Evolutionary conservation across 2,113 vertebrate genomes (phyloP), one percentile per base, ranked within the genome.

Genomic region (Chunga burmeisteri): DNA sequence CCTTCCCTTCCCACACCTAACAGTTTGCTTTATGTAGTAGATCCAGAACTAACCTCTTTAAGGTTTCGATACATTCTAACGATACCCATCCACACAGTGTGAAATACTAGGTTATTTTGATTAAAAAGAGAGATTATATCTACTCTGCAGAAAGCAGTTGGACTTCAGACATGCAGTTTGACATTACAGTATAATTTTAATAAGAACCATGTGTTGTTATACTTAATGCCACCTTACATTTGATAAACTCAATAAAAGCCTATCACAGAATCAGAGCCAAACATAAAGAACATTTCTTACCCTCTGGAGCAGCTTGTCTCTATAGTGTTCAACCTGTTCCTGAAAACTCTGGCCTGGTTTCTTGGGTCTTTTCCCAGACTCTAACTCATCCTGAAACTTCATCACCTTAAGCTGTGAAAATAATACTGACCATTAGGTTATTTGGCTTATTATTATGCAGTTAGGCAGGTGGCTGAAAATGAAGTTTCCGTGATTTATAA

Each of bases 361-460:
- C 97, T 99, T 99, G 70, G 99, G 99, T 94, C 99, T 98, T 98
- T 99, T 99, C 70, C 99, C 99, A 93, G 99, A 99, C 90, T 99
- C 99, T 93, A 99, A 98, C 97, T 99, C 99, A 98, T 99, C 99
- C 95, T 99, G 99, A 98, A 99, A 99, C 98, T 99, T 99, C 99
- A 99, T 99, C 92, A 99, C 99, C 97, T 99, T 99, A 72, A 99
- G 98, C 99, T 99, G 97, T 86, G 86, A 96, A 93, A 97, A 92
- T 84, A 97, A 85, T 85, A 91, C 97, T 95, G 91, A 92, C 90
- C 93, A 94, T 97, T 93, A 97, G 94, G 67, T 97, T 95, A 96
- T 73, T 4, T 6, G n/a, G 66, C 30, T 94, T 82, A 84, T 70
- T 68, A 90, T 52, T 79, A 89, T 91, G 40, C 83, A 86, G 56